Evolutionary conservation across 2,888 invertebrate species (phyloP).

Genomic region (Ashinkailepas kermadecensis): DNA sequence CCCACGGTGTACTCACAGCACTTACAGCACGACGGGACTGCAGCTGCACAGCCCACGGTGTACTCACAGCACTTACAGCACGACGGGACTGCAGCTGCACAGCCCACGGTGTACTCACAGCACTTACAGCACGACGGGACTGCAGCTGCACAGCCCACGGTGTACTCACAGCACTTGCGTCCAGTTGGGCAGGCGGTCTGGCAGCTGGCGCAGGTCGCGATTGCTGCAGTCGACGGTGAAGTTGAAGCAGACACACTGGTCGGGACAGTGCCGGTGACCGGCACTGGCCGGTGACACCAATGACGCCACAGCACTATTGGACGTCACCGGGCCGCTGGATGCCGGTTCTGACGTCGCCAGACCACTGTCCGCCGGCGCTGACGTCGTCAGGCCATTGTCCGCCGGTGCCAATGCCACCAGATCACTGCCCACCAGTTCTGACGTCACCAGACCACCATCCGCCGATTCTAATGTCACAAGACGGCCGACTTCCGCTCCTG

Average conservation of each 20-base stretch:
- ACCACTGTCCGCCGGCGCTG: too few relatives aligned
- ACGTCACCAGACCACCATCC: too few relatives aligned
- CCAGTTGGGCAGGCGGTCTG: neutral
- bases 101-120: constrained; percentile 2
- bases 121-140: neutral
- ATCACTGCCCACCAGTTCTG: too few relatives aligned
- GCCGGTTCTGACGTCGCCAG: too few relatives aligned
- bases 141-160: neutral
- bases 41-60: neutral
- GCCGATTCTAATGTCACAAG: too few relatives aligned
- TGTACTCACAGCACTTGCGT: constrained; percentile 9
- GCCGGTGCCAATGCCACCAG: too few relatives aligned
- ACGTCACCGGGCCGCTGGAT: too few relatives aligned
- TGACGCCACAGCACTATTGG: too few relatives aligned
- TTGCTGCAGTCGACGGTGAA: constrained; percentile 8
- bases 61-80: constrained; percentile 5
- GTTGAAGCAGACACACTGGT: constrained; percentile 8
- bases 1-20: neutral
- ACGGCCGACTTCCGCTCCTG: too few relatives aligned
- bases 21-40: neutral
- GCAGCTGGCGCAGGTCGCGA: neutral
- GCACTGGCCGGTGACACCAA: neutral
- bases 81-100: neutral
- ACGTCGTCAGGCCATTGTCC: too few relatives aligned
- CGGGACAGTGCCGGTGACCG: neutral